Evolutionary conservation across 2,888 invertebrate species (phyloP).

Genomic region (Limenitis camilla): DNA sequence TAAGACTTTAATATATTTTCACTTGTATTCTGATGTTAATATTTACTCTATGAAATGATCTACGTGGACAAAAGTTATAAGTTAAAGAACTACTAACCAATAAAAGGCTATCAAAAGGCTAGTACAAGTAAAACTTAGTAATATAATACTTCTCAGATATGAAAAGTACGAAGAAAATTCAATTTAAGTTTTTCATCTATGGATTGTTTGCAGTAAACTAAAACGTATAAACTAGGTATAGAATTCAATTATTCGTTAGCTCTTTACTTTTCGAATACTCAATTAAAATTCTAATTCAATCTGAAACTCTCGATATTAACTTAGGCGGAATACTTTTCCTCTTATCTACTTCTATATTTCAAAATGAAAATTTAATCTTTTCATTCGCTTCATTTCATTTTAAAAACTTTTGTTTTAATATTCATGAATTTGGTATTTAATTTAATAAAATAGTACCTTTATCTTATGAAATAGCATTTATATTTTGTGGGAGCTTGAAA

Average conservation of each 20-base stretch:
- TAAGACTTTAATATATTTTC: no score
- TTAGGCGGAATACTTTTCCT: slow-evolving; percentile 5
- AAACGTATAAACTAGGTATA: slow-evolving; percentile 14
- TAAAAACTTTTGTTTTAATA: neutral
- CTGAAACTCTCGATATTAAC: slow-evolving; percentile 16
- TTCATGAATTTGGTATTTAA: neutral
- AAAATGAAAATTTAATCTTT: slow-evolving; percentile 10
- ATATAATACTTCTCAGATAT: neutral
- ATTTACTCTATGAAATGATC: no score
- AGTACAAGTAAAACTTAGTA: neutral
- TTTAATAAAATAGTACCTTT: no score
- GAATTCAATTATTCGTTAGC: slow-evolving; percentile 18
- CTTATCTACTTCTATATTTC: slow-evolving; percentile 7
- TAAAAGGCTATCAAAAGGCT: neutral
- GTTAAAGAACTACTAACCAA: neutral
- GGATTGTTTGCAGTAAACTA: slow-evolving; percentile 14
- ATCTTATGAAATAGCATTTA: no score
- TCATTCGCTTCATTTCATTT: neutral
- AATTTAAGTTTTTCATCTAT: slow-evolving; percentile 16
- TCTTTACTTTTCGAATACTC: slow-evolving; percentile 19
- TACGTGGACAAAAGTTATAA: no score
- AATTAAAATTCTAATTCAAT: slow-evolving; percentile 22
- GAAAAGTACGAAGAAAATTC: slow-evolving; percentile 2
- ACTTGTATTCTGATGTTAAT: no score
- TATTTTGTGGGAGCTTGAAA: no score